Evolutionary conservation across 2,797 vertebrate genomes (phyloP).

Genomic region (Galago senegalensis): DNA sequence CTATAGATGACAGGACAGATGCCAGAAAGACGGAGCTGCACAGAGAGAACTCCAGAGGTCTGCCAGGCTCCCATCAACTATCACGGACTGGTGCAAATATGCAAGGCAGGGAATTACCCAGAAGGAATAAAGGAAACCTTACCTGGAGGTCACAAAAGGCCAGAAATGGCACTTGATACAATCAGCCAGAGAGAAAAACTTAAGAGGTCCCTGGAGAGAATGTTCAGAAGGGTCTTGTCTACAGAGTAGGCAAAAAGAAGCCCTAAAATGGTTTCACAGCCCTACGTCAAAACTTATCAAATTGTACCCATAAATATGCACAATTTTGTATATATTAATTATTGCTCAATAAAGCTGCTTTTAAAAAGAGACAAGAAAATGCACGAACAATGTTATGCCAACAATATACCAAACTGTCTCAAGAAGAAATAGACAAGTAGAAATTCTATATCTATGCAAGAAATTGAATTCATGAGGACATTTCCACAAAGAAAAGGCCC

Average conservation of each 20-base stretch:
- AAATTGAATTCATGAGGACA: conserved; percentile 25
- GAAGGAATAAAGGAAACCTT: not conserved
- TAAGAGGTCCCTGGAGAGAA: not conserved
- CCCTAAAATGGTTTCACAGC: not conserved
- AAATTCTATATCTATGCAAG: not conserved
- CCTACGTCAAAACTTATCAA: not conserved
- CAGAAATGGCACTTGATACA: not conserved
- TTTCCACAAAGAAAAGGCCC: conserved; percentile 29
- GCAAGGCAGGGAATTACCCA: fast-evolving
- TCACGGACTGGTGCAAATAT: not conserved
- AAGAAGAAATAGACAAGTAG: not conserved
- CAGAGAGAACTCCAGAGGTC: not conserved
- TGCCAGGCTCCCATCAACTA: not conserved
- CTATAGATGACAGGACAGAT: not conserved
- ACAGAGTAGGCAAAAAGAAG: not conserved
- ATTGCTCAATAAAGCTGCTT: not conserved
- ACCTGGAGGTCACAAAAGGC: not conserved
- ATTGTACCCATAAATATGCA: not conserved
- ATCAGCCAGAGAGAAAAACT: not conserved
- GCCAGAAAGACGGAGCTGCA: not conserved
- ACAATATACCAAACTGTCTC: not conserved
- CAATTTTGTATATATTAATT: not conserved
- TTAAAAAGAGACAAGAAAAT: not conserved
- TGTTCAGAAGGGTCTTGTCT: not conserved
- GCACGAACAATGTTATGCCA: not conserved